A percentile compares a stretch with the other conserved stretches of the same genome.
These are phyloP conservation scores for Thysanoteuthis rhombus DNA, from an alignment of 2,888 invertebrate genomes.

Conservation along the genomic window DNA sequence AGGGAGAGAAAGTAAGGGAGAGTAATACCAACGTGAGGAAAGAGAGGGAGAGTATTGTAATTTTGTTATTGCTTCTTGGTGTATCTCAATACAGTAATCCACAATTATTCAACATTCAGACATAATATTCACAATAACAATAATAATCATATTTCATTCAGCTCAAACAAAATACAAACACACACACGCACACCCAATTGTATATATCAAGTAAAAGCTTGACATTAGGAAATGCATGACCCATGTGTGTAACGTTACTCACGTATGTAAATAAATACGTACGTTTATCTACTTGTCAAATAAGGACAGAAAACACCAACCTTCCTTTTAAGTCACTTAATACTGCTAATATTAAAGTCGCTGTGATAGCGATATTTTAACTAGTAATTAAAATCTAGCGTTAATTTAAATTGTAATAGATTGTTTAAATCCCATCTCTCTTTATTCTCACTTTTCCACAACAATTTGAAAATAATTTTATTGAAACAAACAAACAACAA, in stretches of 20 bases:
- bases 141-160: neutral
- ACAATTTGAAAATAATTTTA: too few relatives aligned
- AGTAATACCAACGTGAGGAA: neutral
- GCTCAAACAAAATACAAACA: neutral
- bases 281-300: too few relatives aligned
- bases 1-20: neutral
- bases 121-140: neutral
- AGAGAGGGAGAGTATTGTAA: neutral
- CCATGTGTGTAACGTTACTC: neutral
- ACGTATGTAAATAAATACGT: neutral
- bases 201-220: neutral
- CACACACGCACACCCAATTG: neutral
- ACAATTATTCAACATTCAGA: neutral
- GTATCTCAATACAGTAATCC: neutral
- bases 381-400: too few relatives aligned
- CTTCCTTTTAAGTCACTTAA: too few relatives aligned
- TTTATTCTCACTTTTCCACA: too few relatives aligned
- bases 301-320: too few relatives aligned
- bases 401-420: too few relatives aligned
- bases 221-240: neutral
- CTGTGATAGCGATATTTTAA: too few relatives aligned
- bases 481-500: too few relatives aligned
- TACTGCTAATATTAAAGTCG: too few relatives aligned
- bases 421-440: too few relatives aligned
- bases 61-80: neutral